Evolutionary conservation across 2,113 vertebrate species (phyloP).

Genomic region (Spea multiplicata): DNA sequence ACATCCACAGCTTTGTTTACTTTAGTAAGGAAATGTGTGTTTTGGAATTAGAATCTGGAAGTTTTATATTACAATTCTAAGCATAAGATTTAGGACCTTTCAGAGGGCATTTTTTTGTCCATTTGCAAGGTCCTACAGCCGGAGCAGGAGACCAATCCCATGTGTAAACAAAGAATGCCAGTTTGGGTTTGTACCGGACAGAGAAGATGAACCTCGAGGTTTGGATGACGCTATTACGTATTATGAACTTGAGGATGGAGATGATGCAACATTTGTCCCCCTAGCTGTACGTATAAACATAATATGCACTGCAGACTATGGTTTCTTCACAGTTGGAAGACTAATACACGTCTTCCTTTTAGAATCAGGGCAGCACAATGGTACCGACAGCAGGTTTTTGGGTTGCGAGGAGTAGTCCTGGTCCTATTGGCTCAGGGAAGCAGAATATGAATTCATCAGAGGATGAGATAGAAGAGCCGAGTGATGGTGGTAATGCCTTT

Average conservation of each 20-base stretch:
- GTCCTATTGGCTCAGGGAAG: constrained; percentile 60
- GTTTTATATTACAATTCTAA: no score
- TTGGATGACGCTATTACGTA: constrained; percentile 70
- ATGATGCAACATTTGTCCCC: constrained; percentile 64
- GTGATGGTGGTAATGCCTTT: constrained; percentile 59
- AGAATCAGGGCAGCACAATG: constrained; percentile 65
- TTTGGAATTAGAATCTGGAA: no score
- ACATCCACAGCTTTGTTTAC: no score
- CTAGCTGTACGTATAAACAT: constrained; percentile 64
- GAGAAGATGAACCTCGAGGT: constrained; percentile 65
- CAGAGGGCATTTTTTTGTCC: background rate
- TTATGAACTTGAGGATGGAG: constrained; percentile 74
- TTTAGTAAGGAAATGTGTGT: no score
- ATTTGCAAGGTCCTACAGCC: constrained; percentile 61
- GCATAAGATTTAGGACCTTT: no score
- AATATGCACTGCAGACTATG: background rate
- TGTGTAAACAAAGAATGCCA: constrained; percentile 74
- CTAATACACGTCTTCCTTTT: constrained; percentile 26
- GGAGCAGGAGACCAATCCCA: constrained; percentile 69
- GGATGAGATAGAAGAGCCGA: constrained; percentile 67
- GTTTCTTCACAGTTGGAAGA: background rate
- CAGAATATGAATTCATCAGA: constrained; percentile 67
- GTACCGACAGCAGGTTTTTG: constrained; percentile 67
- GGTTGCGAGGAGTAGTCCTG: constrained; percentile 61
- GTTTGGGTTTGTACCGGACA: constrained; percentile 65